A percentile compares a stretch with the other conserved stretches of the same genome.
These are phyloP conservation scores for Drosophila simulans DNA, from an alignment of 1,140 invertebrate species.

Conservation along the genomic window DNA sequence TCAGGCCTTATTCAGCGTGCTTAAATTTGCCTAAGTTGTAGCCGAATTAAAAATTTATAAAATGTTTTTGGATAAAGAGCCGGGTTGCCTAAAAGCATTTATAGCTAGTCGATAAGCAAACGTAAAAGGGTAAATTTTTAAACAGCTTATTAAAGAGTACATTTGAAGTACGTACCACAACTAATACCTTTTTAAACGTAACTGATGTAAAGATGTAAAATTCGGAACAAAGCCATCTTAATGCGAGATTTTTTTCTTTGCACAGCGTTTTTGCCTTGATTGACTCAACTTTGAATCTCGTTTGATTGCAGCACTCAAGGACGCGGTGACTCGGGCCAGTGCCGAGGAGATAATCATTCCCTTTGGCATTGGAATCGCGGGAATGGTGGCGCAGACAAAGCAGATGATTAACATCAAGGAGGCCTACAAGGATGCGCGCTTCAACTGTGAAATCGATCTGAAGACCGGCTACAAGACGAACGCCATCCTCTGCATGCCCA, in stretches of 20 bases:
- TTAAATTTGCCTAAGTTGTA: slow-evolving; percentile 46
- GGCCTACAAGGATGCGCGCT: slow-evolving; percentile 92
- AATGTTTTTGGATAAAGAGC: not conserved
- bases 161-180: too few species aligned
- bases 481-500: slow-evolving; percentile 96
- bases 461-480: slow-evolving; percentile 96
- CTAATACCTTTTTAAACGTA: too few species aligned
- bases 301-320: slow-evolving; percentile 87
- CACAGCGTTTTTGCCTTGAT: slow-evolving; percentile 9
- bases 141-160: too few species aligned
- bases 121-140: too few species aligned
- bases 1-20: not conserved
- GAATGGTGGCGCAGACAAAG: slow-evolving; percentile 94
- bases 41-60: slow-evolving; percentile 28
- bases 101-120: not conserved
- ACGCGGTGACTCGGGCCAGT: slow-evolving; percentile 89
- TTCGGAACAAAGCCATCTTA: not conserved
- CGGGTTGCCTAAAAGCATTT: not conserved
- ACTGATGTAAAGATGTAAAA: not conserved
- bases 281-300: slow-evolving; percentile 22
- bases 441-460: slow-evolving; percentile 96
- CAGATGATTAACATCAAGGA: slow-evolving; percentile 95
- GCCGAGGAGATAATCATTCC: slow-evolving; percentile 94
- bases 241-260: not conserved
- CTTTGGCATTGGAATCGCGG: slow-evolving; percentile 95